These are phyloP conservation scores for Scaptomyza flava DNA, from an alignment of 2,888 invertebrate species.

Conservation along the genomic window DNA sequence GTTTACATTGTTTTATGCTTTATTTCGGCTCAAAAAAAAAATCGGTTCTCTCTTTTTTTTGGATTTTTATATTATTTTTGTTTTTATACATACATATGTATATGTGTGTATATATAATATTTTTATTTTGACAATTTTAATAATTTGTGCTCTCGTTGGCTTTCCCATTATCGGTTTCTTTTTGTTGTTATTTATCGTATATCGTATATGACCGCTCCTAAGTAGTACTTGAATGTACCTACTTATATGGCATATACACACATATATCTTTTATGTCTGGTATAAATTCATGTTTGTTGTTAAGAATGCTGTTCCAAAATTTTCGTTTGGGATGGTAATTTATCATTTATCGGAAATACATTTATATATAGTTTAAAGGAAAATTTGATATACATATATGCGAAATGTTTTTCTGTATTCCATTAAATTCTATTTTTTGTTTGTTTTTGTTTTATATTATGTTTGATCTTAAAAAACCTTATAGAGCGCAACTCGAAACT, in stretches of 20 bases:
- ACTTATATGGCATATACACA: constrained; percentile 16
- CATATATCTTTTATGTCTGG: constrained; percentile 1
- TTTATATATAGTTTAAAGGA: constrained; percentile 35
- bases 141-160: constrained; percentile 7
- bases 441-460: background rate
- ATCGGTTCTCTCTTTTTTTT: constrained; percentile 44
- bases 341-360: constrained; percentile 47
- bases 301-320: constrained; percentile 4
- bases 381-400: constrained; percentile 12
- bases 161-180: constrained; percentile 2
- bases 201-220: constrained; percentile 3
- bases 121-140: constrained; percentile 37
- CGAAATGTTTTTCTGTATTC: constrained; percentile 4
- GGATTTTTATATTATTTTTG: constrained; percentile 27
- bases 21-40: constrained; percentile 75
- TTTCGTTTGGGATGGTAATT: background rate
- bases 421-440: background rate
- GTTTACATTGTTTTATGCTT: constrained; percentile 74
- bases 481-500: constrained; percentile 4
- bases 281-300: constrained; percentile 38
- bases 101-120: background rate
- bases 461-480: constrained; percentile 24
- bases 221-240: constrained; percentile 12
- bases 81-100: constrained; percentile 3
- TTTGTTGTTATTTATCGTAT: constrained; percentile 8